Base-by-base conservation (phyloP, 2,888 invertebrate species). In the Anthophora plumipes region DNA sequence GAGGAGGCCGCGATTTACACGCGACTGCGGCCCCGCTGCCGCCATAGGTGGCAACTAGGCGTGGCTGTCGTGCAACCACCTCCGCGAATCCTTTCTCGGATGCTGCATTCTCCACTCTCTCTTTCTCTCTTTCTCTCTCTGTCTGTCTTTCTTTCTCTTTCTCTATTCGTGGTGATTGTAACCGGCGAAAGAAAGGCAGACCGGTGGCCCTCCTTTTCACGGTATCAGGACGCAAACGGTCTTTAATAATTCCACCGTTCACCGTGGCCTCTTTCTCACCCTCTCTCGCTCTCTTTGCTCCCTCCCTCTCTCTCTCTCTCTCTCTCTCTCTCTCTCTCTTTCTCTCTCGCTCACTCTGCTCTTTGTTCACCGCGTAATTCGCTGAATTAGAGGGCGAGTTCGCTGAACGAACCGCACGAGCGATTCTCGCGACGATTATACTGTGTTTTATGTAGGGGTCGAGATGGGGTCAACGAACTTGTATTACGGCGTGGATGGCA, bases 1-100 rank as follows among this genome's bases (percentile, higher is more conserved):
- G 84, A 80, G 82, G 85, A 84, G 85, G 80, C 80, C 87, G 85
- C 89, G 89, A 89, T 91, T 91, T 91, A 88, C 82, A 84, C 83
- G 84, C 80, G 71, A 52, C 74, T 55, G 69, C 66, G 50, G 63
- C 55, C 14, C 17, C 55, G 1, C 6, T 43, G 75, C 22, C 71
- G 74, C 75, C 80, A 70, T 74, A 75, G 85, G 85, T 81, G 81
- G 78, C 79, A 78, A 59, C 72, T 78, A 84, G 81, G 78, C 78
- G 78, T 77, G 79, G 78, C 72, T 59, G 61, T 70, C 67, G 52
- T 43, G 64, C 46, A 50, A 72, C 71, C 76, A 69, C 73, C 67
- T 63, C 39, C 20, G 43, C 22, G 64, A 20, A 46, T 68, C 68
- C 68, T 57, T 68, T 78, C 69, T 81, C 67, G 59, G 67, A 72